Evolutionary conservation across 2,113 vertebrate species (phyloP).

Genomic region (Trogon melanurus): DNA sequence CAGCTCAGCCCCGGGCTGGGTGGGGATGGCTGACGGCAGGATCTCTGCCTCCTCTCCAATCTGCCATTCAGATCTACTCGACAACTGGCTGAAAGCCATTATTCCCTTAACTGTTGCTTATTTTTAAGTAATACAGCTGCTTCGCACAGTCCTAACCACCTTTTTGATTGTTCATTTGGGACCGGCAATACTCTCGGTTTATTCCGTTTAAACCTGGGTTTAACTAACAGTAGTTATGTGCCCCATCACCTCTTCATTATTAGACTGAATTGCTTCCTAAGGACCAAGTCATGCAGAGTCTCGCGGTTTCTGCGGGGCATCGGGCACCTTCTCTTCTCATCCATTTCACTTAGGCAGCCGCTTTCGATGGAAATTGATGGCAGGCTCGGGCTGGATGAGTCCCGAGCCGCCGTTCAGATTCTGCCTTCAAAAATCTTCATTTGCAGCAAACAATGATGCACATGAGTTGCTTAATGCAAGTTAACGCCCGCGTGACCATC

Average conservation of each 20-base stretch:
- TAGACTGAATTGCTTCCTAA: slow-evolving; percentile 47
- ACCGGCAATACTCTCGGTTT: slow-evolving; percentile 27
- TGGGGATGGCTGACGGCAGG: neutral
- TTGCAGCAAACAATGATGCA: neutral
- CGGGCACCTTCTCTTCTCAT: neutral
- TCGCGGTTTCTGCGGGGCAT: neutral
- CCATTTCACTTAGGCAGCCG: slow-evolving; percentile 42
- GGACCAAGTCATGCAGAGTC: slow-evolving; percentile 41
- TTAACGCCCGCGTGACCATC: neutral
- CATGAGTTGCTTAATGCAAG: neutral
- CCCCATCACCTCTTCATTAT: slow-evolving; percentile 41
- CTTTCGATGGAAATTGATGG: slow-evolving; percentile 3
- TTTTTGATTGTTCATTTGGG: slow-evolving; percentile 51
- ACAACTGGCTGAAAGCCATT: neutral
- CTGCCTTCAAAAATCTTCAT: slow-evolving; percentile 9
- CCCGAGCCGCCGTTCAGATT: neutral
- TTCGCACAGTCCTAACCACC: slow-evolving; percentile 7
- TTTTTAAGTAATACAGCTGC: slow-evolving; percentile 49
- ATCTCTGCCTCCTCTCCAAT: neutral
- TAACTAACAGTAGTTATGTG: slow-evolving; percentile 35
- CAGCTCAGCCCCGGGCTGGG: neutral
- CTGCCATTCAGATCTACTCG: neutral
- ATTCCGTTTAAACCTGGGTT: slow-evolving; percentile 28
- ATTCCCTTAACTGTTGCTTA: slow-evolving; percentile 36
- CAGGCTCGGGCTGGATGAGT: neutral